Base-by-base conservation (phyloP, 2,113 vertebrate species). In the Thryonomys swinderianus region DNA sequence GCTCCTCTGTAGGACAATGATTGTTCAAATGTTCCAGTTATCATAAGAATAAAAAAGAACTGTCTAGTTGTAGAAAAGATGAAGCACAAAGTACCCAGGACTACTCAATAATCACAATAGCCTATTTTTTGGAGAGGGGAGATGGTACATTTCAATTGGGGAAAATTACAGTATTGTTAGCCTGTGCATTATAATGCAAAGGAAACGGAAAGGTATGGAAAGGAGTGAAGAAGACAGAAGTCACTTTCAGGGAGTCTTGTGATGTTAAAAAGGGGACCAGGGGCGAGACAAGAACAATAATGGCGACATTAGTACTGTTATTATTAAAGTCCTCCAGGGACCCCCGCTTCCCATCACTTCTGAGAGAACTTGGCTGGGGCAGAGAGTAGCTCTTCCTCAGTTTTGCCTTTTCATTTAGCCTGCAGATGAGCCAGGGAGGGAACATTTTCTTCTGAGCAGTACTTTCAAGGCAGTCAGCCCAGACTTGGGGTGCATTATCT, bases 11-110 rank as follows among this genome's bases (percentile, higher is more conserved):
- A 89, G 93, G 86, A 92, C 93, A 76, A 57, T 3, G 87, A 95
- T 61, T 95, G 92, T 85, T 97, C 90, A 45, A 92, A 79, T 96
- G 82, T 96, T 96, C 96, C 92, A 51, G 85, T 97, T 96, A 97
- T 97, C 96, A 92, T 95, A 95, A 96, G 95, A 93, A 93, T 96
- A 82, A 91, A 92, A 97, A 97, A 92, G 62, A 82, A 66, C 83
- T 92, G 83, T 96, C 95, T 96, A 84, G 89, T 93, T 85, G 94
- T 14, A 88, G 96, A 96, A 94, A 67, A 96, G 88, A 91, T 67
- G 84, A 74, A 83, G 92, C 76, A 48, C 69, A 80, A 81, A 95
- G 69, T 81, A 30, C 73, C 40, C 79, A 93, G 87, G 61, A 53
- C 93, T 90, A 66, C 76, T 95, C 93, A 88, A 76, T 88, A 96